Evolutionary conservation across 2,888 invertebrate species (phyloP).

Genomic region (Eucriotettix oculatus): DNA sequence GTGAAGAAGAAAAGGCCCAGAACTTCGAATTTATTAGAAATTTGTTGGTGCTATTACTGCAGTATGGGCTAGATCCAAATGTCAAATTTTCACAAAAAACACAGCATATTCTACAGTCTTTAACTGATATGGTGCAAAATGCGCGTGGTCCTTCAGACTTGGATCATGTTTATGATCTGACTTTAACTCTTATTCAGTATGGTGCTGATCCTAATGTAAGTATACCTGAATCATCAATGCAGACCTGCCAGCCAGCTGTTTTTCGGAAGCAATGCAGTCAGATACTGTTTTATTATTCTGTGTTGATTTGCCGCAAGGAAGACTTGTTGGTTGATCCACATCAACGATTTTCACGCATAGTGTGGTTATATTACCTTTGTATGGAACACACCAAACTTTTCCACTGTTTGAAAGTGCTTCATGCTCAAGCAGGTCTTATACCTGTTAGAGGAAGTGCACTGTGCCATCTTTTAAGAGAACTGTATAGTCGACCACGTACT

Average conservation of each 20-base stretch:
- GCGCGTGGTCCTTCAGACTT: slow-evolving; percentile 49
- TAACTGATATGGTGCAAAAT: slow-evolving; percentile 47
- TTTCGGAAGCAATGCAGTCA: slow-evolving; percentile 40
- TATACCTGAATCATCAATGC: slow-evolving; percentile 25
- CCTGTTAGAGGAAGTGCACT: slow-evolving; percentile 44
- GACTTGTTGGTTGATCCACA: slow-evolving; percentile 42
- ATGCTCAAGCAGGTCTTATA: slow-evolving; percentile 43
- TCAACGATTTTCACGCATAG: slow-evolving; percentile 44
- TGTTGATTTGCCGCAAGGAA: slow-evolving; percentile 49
- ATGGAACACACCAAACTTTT: slow-evolving; percentile 53
- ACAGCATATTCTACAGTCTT: slow-evolving; percentile 52
- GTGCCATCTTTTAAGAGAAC: slow-evolving; percentile 40
- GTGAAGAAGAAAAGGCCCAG: slow-evolving; percentile 45
- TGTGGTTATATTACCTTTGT: slow-evolving; percentile 43
- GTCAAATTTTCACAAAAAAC: slow-evolving; percentile 39
- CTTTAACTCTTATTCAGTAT: slow-evolving; percentile 51
- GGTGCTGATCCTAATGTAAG: slow-evolving; percentile 56
- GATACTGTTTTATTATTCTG: slow-evolving; percentile 52
- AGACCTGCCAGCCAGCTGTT: slow-evolving; percentile 31
- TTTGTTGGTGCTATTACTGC: slow-evolving; percentile 41
- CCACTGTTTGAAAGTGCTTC: slow-evolving; percentile 48
- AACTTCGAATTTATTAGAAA: slow-evolving; percentile 56
- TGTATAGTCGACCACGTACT: slow-evolving; percentile 47
- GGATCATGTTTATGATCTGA: slow-evolving; percentile 49
- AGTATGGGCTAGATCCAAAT: slow-evolving; percentile 50